A percentile compares a stretch with the other conserved stretches of the same genome.
Evolutionary conservation across 2,888 invertebrate species (phyloP).

Genomic region (Melinopterus prodromus): DNA sequence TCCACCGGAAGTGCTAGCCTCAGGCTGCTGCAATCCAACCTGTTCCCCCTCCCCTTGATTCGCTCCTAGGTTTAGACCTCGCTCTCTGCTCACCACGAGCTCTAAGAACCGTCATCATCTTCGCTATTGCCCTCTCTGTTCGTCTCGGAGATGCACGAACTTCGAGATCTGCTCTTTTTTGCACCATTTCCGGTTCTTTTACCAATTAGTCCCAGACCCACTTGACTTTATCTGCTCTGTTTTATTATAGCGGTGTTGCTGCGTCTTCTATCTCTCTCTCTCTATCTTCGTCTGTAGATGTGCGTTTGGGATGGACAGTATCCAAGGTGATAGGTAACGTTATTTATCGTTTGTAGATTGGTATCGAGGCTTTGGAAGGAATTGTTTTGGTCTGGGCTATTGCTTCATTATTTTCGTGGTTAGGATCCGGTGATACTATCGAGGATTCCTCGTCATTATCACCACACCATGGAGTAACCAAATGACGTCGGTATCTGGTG

Average conservation of each 20-base stretch:
- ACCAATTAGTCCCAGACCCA: conserved; percentile 53
- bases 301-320: background rate
- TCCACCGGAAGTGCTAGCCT: conserved; percentile 56
- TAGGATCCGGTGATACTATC: background rate
- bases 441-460: too few relatives aligned
- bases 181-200: conserved; percentile 55
- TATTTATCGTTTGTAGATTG: background rate
- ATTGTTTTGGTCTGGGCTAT: background rate
- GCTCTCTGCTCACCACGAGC: background rate
- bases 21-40: conserved; percentile 51
- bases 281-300: background rate
- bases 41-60: conserved; percentile 42
- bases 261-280: background rate
- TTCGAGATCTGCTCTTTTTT: conserved; percentile 49
- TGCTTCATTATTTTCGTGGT: background rate
- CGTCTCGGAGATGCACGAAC: conserved; percentile 47
- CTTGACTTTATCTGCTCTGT: conserved; percentile 41
- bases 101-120: background rate
- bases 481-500: too few relatives aligned
- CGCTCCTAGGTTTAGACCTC: conserved; percentile 22
- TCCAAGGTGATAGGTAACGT: background rate
- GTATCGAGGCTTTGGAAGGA: background rate
- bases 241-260: background rate
- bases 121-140: conserved; percentile 38
- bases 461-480: too few relatives aligned